A percentile compares a stretch with the other conserved stretches of the same genome.
Evolutionary conservation across 2,113 vertebrate genomes (phyloP).

Genomic region (Theristicus caerulescens): DNA sequence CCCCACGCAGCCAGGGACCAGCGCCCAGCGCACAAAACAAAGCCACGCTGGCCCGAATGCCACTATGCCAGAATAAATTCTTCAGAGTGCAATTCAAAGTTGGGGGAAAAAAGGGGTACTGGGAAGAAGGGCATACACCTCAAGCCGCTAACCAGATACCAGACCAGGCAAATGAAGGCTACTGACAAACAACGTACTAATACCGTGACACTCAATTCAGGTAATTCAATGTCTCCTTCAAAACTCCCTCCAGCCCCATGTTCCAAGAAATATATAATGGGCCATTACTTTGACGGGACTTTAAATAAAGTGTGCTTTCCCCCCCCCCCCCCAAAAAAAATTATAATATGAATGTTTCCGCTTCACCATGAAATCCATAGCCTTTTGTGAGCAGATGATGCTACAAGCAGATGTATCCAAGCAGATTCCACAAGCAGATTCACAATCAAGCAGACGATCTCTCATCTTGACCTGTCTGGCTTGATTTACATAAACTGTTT

Average conservation of each 20-base stretch:
- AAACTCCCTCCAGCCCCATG: not conserved
- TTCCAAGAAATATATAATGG: not conserved
- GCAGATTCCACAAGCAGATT: not conserved
- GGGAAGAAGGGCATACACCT: not conserved
- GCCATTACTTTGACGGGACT: not conserved
- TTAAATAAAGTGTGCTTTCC: not conserved
- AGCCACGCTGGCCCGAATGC: not conserved
- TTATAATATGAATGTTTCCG: not conserved
- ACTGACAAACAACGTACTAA: not conserved
- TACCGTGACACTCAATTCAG: not conserved
- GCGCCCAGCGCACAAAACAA: not conserved
- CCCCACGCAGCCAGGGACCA: not conserved
- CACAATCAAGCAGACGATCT: constrained; percentile 40
- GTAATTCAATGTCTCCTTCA: not conserved
- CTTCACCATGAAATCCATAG: not conserved
- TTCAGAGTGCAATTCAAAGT: not conserved
- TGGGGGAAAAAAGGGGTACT: not conserved
- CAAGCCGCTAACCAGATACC: not conserved
- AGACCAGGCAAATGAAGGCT: not conserved
- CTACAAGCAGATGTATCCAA: not conserved
- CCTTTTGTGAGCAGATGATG: constrained; percentile 26
- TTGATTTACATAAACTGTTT: constrained; percentile 40
- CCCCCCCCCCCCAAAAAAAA: not conserved
- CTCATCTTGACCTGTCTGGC: constrained; percentile 35
- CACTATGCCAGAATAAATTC: not conserved